Evolutionary conservation across 53 echinoderm and acorn worm species (phyloP), one percentile per base, ranked within the genome.

Genomic region (Paelopatides confundens): DNA sequence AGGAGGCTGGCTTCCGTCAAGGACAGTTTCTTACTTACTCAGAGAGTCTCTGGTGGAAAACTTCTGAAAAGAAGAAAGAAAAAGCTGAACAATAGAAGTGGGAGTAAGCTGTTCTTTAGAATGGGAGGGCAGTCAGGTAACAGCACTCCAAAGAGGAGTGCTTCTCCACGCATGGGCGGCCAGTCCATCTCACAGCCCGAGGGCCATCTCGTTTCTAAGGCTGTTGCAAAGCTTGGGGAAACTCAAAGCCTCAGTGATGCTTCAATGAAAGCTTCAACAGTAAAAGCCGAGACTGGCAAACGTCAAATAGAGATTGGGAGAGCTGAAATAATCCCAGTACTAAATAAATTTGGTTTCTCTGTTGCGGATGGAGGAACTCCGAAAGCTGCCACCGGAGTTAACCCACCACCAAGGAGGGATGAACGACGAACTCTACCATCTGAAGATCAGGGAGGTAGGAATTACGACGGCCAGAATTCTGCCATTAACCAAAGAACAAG

Each of bases 111-210:
- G 6, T 83, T 63, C 65, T 83, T 83, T n/a, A 64, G 84, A 31
- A 83, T 83, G 84, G 84, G 84, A 15, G 84, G 84, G 8, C 79
- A 79, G 32, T 83, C 84, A 2, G 84, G 84, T n/a, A 36, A 36
- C 23, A 83, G 36, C 30, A 83, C 84, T 40, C 84, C 84, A n/a
- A 83, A 83, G 65, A 63, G 84, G 63, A 83, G 84, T 23, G 63
- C 64, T 9, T 83, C 84, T 8, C 84, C 84, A 4, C 63, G 84
- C 7, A 37, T 83, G 65, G 84, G 84, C 2, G 17, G 26, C 4
- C 65, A 64, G 10, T 31, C 79, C 3, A 13, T 27, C 14, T 33
- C 51, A 13, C 28, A 53, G 29, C 32, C 52, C 1, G 79, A 79
- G 53, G 52, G 79, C 7, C 68, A 67, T 7, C 79, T 79, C 12